Evolutionary conservation across 2,113 vertebrate species (phyloP).

Genomic region (Bos indicus): DNA sequence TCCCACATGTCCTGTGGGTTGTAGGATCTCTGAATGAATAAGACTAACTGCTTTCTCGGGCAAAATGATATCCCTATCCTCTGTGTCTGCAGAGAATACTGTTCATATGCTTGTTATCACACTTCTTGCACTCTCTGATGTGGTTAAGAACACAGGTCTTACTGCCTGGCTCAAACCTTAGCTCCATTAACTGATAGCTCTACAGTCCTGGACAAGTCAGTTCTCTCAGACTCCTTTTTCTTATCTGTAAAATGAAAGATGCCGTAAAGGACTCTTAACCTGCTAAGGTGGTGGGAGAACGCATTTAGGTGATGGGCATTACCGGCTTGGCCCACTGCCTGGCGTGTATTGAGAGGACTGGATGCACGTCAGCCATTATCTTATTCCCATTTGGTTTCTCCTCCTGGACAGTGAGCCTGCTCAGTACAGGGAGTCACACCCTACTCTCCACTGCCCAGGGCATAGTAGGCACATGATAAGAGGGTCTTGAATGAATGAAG

Average conservation of each 20-base stretch:
- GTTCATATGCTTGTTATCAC: background rate
- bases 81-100: background rate
- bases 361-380: background rate
- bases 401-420: background rate
- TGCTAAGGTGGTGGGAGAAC: background rate
- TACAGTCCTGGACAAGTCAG: background rate
- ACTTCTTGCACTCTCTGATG: background rate
- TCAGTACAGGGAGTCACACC: background rate
- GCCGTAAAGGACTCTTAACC: background rate
- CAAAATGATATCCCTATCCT: background rate
- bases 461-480: background rate
- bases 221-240: background rate
- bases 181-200: background rate
- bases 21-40: background rate
- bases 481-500: background rate
- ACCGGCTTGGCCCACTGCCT: background rate
- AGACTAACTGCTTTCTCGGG: background rate
- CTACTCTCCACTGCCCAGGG: background rate
- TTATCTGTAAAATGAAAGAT: background rate
- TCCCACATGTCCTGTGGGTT: background rate
- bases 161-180: background rate
- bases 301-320: background rate
- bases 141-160: background rate
- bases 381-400: background rate
- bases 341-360: background rate